Conservation (phyloP, 2,797 vertebrate genomes). For the Loriculus beryllinus region DNA sequence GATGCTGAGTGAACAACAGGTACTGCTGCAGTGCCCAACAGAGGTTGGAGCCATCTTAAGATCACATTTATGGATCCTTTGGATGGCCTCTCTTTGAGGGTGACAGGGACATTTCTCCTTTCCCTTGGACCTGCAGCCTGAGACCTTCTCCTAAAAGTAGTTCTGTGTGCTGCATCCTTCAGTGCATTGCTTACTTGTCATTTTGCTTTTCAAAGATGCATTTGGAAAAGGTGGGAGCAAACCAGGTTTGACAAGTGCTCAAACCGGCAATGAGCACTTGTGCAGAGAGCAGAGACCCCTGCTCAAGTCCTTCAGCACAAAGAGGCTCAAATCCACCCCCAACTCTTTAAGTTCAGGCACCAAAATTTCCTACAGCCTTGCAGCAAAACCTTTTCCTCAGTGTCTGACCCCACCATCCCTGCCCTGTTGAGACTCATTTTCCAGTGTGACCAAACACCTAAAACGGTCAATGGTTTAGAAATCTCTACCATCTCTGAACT, state of each 20-base stretch:
- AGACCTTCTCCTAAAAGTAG: background rate
- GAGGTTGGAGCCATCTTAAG: background rate
- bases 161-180: background rate
- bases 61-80: background rate
- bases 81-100: background rate
- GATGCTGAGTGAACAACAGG: background rate
- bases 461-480: background rate
- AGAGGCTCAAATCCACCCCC: background rate
- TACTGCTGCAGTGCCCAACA: accelerated
- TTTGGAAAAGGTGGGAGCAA: background rate
- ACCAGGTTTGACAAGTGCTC: background rate
- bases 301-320: background rate
- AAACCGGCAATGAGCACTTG: background rate
- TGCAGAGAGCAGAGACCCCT: background rate
- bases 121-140: background rate
- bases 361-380: background rate
- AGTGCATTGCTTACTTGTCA: background rate
- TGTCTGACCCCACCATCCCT: background rate
- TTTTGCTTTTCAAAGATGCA: background rate
- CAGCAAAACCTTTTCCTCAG: background rate
- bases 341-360: background rate
- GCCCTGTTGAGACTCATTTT: background rate
- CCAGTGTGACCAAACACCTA: background rate
- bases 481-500: background rate
- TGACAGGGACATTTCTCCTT: background rate